Conservation (phyloP, 1,140 invertebrate genomes). For the Drosophila carrolli region DNA sequence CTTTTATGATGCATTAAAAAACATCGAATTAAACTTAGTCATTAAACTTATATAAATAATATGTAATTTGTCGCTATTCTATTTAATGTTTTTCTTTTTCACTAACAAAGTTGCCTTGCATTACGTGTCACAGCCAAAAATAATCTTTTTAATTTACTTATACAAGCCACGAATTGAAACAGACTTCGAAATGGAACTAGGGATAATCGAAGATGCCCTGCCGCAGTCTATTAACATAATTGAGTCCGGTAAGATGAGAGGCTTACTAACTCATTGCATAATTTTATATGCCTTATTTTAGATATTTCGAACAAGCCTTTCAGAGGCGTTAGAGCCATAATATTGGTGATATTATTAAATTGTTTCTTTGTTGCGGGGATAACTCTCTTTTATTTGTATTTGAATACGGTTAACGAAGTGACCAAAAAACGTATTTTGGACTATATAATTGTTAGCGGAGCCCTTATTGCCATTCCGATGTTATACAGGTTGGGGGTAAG, state of each 20-base stretch:
- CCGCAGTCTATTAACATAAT: background rate
- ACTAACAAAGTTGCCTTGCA: slow-evolving; percentile 3
- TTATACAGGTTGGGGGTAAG: slow-evolving; percentile 32
- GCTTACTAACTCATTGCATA: background rate
- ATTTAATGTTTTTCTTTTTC: background rate
- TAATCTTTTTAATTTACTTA: background rate
- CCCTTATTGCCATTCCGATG: slow-evolving; percentile 1
- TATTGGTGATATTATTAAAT: slow-evolving; percentile 45
- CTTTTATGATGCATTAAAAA: no score
- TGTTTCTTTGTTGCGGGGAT: slow-evolving; percentile 2
- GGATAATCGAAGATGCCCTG: background rate
- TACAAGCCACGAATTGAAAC: background rate
- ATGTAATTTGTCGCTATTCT: no score
- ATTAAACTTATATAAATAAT: no score
- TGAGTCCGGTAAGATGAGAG: background rate
- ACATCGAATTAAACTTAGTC: no score
- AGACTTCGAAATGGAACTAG: no score
- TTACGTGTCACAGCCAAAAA: slow-evolving; percentile 26
- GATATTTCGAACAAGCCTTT: background rate
- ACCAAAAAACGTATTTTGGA: background rate
- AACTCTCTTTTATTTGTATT: slow-evolving; percentile 17
- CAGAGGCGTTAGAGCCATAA: background rate
- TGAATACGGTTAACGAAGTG: background rate
- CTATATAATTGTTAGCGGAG: background rate
- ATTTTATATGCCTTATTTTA: background rate